A percentile compares a stretch with the other conserved stretches of the same genome.
Conservation (phyloP, 2,888 invertebrate species). For the Stenolophus ochropezus region DNA sequence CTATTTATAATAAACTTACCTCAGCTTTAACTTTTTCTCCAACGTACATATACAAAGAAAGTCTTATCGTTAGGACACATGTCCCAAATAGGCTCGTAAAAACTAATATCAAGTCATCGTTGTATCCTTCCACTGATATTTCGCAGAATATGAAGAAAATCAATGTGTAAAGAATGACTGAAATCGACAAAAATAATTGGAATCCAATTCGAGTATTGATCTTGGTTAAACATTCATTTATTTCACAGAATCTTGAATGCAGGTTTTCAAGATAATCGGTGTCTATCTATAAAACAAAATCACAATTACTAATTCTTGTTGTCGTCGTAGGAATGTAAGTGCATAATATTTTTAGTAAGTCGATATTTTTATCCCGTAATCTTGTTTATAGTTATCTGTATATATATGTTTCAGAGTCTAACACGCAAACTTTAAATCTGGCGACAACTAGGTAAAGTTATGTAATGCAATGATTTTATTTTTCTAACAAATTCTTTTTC, state of each 20-base stretch:
- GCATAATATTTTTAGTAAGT: constrained; percentile 4
- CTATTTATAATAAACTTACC: no score
- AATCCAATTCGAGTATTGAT: constrained; percentile 48
- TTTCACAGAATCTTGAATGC: constrained; percentile 31
- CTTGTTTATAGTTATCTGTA: not conserved
- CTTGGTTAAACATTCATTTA: constrained; percentile 22
- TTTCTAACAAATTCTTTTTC: no score
- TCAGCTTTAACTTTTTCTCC: constrained; percentile 33
- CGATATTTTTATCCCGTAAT: not conserved
- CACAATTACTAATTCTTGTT: not conserved
- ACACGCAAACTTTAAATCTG: not conserved
- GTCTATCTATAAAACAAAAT: constrained; percentile 31
- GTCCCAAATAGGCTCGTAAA: constrained; percentile 43
- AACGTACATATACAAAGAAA: constrained; percentile 37
- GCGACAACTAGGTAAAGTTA: not conserved
- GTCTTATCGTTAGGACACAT: constrained; percentile 5
- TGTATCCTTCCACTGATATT: constrained; percentile 30
- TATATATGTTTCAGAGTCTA: not conserved
- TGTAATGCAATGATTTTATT: not conserved
- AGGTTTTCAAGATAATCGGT: constrained; percentile 8
- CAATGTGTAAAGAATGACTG: constrained; percentile 37
- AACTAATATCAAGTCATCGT: constrained; percentile 14
- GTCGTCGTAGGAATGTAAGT: no score
- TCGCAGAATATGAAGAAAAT: constrained; percentile 51
- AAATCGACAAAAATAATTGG: constrained; percentile 35